phyloP scores from a whole-genome alignment of 2,113 vertebrate species.

The Gnathonemus longibarbis region DNA sequence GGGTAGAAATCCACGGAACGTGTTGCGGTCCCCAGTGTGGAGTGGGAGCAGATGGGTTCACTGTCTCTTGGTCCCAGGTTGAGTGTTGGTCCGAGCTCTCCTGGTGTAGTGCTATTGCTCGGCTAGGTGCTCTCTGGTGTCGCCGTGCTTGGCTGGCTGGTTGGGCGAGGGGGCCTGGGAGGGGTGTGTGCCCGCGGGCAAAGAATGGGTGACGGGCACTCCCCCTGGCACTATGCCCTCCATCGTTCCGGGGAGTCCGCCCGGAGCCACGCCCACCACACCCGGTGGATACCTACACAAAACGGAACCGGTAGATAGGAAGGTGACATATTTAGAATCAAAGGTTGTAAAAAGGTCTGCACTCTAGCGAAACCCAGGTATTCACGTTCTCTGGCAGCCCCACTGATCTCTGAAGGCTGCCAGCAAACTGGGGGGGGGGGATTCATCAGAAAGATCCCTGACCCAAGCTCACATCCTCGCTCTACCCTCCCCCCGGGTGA shows the following conservation, averaged over 20 bases:
- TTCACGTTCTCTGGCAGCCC: background rate
- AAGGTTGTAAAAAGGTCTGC: background rate
- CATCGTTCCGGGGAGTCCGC: constrained; percentile 76
- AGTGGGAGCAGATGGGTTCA: constrained; percentile 49
- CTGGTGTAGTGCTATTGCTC: constrained; percentile 82
- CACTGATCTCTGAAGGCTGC: background rate
- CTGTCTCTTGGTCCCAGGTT: constrained; percentile 83
- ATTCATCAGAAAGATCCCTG: background rate
- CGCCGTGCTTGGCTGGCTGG: constrained; percentile 90
- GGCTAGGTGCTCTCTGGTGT: constrained; percentile 89
- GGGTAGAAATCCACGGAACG: constrained; percentile 57
- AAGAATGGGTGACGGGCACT: constrained; percentile 78
- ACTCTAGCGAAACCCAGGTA: background rate
- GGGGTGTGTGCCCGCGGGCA: constrained; percentile 86
- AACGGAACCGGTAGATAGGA: background rate
- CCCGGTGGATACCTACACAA: constrained; percentile 76
- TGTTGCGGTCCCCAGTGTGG: constrained; percentile 46
- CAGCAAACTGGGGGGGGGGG: background rate
- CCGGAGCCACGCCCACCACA: constrained; percentile 78
- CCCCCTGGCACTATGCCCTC: constrained; percentile 87
- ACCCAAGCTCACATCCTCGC: background rate
- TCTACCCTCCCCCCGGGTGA: background rate
- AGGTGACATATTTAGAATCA: background rate
- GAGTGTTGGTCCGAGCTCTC: constrained; percentile 37
- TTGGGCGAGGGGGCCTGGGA: constrained; percentile 91